A percentile compares a stretch with the other conserved stretches of the same genome.
Evolutionary conservation across 2,113 vertebrate genomes (phyloP).

Genomic region (Elanoides forficatus): DNA sequence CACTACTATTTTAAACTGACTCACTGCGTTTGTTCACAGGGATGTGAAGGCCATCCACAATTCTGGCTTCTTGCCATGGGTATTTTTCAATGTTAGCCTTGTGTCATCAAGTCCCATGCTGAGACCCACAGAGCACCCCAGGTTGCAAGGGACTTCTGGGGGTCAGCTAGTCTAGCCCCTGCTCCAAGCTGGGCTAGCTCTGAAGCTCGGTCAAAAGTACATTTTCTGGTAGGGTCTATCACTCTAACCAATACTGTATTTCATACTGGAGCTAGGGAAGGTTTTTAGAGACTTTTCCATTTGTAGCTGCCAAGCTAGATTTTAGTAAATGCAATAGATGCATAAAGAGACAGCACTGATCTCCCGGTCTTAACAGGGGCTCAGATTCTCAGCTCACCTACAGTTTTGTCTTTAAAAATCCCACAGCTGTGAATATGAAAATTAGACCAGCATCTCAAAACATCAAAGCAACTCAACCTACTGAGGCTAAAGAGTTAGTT

Average conservation of each 20-base stretch:
- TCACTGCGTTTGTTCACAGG: not conserved
- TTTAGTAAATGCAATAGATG: rapidly evolving
- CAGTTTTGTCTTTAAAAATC: not conserved
- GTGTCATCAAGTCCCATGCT: not conserved
- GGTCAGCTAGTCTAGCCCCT: rapidly evolving
- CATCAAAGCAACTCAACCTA: not conserved
- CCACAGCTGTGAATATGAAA: not conserved
- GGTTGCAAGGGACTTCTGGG: not conserved
- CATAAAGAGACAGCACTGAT: not conserved
- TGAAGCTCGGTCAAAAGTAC: not conserved
- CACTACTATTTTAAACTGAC: not conserved
- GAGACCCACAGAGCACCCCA: not conserved
- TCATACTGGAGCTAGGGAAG: not conserved
- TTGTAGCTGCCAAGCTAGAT: not conserved
- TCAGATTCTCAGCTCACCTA: not conserved
- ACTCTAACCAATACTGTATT: not conserved
- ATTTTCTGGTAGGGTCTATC: not conserved
- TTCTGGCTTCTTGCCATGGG: not conserved
- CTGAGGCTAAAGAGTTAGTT: not conserved
- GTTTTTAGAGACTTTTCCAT: not conserved
- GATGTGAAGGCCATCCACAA: not conserved
- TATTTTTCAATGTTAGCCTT: not conserved
- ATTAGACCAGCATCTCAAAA: not conserved
- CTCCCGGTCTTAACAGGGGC: not conserved
- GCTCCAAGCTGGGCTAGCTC: not conserved